phyloP scores from a whole-genome alignment of 2,888 invertebrate species.

The Pandemis cinnamomeana region DNA sequence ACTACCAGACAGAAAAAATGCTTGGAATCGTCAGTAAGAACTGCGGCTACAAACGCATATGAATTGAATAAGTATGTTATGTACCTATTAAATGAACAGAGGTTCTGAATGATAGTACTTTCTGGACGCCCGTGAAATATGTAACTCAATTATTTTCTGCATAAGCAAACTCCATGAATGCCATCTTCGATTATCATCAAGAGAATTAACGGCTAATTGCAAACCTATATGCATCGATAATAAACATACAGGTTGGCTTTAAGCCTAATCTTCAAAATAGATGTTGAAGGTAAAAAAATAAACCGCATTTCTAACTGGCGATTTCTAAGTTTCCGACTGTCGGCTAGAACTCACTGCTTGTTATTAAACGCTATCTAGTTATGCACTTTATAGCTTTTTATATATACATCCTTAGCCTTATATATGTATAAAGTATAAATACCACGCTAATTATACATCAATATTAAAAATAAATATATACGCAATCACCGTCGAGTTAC shows the following conservation, averaged over 20 bases:
- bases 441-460: slow-evolving; percentile 13
- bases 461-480: slow-evolving; percentile 53
- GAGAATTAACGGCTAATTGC: neutral
- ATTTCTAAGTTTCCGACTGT: neutral
- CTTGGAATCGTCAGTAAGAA: neutral
- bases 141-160: neutral
- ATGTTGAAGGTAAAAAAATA: neutral
- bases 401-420: slow-evolving; percentile 23
- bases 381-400: neutral
- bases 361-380: slow-evolving; percentile 7
- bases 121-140: no score
- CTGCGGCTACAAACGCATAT: neutral
- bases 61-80: no score
- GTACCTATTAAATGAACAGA: no score
- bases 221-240: neutral
- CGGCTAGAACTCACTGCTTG: neutral
- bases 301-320: neutral
- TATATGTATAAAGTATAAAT: slow-evolving; percentile 2
- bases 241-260: neutral
- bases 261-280: neutral
- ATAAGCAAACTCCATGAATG: neutral
- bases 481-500: slow-evolving; percentile 44
- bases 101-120: no score
- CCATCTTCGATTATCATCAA: neutral
- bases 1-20: neutral